These are phyloP conservation scores for Tenrec ecaudatus DNA, from an alignment of 2,113 vertebrate species.

Conservation along the genomic window DNA sequence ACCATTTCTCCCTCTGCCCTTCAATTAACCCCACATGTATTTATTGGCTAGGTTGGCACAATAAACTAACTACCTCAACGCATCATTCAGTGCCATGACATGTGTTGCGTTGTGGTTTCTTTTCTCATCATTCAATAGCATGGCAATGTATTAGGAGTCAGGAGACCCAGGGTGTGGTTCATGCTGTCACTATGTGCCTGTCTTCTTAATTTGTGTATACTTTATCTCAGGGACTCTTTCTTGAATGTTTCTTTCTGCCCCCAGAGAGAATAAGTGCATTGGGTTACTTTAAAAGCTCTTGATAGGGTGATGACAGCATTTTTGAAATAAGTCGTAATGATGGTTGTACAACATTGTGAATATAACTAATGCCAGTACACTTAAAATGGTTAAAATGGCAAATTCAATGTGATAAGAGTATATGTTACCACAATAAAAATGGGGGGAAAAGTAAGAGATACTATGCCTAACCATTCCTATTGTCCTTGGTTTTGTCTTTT, in stretches of 20 bases:
- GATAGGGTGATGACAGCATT: not conserved
- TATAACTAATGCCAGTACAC: not conserved
- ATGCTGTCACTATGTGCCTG: not conserved
- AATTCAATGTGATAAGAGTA: not conserved
- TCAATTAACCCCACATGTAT: too few relatives aligned
- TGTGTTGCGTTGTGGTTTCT: conserved; percentile 9
- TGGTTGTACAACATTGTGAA: not conserved
- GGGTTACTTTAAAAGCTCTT: not conserved
- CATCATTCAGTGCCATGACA: not conserved
- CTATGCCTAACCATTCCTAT: conserved; percentile 8
- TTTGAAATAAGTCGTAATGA: not conserved
- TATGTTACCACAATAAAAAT: not conserved
- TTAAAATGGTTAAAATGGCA: not conserved
- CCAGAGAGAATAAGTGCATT: not conserved
- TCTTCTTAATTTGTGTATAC: conserved; percentile 31
- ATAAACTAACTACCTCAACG: too few relatives aligned
- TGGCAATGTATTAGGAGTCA: conserved; percentile 18
- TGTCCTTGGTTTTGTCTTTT: conserved; percentile 23
- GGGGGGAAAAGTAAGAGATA: not conserved
- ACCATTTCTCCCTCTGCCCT: too few relatives aligned
- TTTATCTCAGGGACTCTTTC: not conserved
- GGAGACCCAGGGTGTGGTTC: not conserved
- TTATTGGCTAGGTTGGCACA: too few relatives aligned
- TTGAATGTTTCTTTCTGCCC: not conserved
- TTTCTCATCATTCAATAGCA: not conserved